phyloP scores from a whole-genome alignment of 2,888 invertebrate genomes.

The Hydriomena furcata region DNA sequence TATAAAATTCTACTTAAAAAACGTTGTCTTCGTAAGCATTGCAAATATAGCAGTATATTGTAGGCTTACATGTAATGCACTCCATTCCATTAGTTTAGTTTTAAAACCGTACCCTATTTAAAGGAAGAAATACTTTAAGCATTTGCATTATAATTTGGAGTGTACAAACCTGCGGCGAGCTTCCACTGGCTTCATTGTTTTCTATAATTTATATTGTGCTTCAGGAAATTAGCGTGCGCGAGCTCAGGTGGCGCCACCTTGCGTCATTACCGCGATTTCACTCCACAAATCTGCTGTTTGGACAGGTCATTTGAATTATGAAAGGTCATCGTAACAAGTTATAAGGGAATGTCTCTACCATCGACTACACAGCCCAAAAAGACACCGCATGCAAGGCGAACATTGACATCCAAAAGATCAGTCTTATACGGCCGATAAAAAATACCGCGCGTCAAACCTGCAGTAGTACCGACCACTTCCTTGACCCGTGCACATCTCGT shows the following conservation, averaged over 20 bases:
- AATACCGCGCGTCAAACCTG: no score
- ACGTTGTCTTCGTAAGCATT: no score
- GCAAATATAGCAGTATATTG: no score
- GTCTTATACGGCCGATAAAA: no score
- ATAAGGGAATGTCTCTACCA: constrained; percentile 21
- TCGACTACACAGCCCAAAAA: no score
- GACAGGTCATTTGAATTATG: constrained; percentile 66
- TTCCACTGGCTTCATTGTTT: constrained; percentile 68
- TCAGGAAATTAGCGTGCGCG: constrained; percentile 66
- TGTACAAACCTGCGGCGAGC: constrained; percentile 41
- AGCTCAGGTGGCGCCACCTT: constrained; percentile 64
- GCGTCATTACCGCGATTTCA: constrained; percentile 70
- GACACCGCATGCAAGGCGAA: no score
- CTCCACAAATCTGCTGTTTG: constrained; percentile 52
- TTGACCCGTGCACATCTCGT: no score
- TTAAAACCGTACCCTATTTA: constrained; percentile 36
- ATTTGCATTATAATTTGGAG: constrained; percentile 57
- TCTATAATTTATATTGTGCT: constrained; percentile 75
- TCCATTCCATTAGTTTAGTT: neutral
- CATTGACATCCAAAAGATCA: no score
- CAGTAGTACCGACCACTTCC: no score
- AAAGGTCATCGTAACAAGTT: constrained; percentile 48
- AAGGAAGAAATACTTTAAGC: constrained; percentile 60
- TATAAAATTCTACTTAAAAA: no score
- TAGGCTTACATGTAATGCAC: no score